Conservation (phyloP, 1,140 invertebrate species). For the Sweltsa coloradensis region DNA sequence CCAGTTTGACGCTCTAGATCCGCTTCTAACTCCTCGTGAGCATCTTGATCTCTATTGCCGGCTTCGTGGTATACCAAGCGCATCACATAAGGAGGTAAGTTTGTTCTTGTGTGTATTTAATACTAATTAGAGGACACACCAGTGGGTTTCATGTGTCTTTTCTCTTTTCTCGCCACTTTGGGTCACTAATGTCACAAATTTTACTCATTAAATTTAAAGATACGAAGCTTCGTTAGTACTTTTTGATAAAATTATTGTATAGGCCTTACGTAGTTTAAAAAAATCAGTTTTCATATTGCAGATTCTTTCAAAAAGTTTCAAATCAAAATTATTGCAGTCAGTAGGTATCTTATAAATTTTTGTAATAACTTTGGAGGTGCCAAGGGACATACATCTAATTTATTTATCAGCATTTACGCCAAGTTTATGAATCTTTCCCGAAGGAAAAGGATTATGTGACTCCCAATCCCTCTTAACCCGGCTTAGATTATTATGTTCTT, state of each 20-base stretch:
- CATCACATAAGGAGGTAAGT: conserved; percentile 14
- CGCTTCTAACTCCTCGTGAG: conserved; percentile 48
- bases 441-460: not conserved
- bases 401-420: not conserved
- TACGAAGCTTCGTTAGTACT: not conserved
- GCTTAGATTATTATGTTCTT: conserved; percentile 7
- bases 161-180: no score
- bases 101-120: conserved; percentile 7
- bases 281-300: not conserved
- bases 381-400: conserved; percentile 12
- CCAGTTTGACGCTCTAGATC: conserved; percentile 70
- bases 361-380: not conserved
- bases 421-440: not conserved
- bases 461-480: conserved; percentile 3
- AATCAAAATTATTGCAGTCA: not conserved
- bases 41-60: conserved; percentile 38
- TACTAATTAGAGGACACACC: no score
- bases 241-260: conserved; percentile 4
- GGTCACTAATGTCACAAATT: conserved; percentile 1
- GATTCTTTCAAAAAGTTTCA: no score
- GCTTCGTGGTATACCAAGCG: conserved; percentile 26
- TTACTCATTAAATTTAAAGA: not conserved
- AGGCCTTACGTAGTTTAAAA: conserved; percentile 6
- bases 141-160: no score
- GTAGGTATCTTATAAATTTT: not conserved